These are phyloP conservation scores for Caenorhabditis uteleia DNA, from an alignment of 2,888 invertebrate genomes.

Conservation along the genomic window DNA sequence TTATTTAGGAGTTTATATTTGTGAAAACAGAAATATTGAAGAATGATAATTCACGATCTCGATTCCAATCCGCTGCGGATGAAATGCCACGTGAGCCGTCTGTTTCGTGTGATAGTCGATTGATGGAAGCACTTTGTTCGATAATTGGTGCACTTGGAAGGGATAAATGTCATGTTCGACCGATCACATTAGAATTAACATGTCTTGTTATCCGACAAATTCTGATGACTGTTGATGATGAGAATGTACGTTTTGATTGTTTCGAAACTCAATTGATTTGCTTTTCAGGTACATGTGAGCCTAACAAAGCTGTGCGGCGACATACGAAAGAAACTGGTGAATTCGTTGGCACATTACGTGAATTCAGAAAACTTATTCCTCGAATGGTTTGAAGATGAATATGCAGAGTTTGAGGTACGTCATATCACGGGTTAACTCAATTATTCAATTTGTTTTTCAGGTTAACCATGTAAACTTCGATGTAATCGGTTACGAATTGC, in stretches of 20 bases:
- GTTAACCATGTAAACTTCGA: slow-evolving; percentile 73
- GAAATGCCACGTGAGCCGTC: not conserved
- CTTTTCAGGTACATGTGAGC: slow-evolving; percentile 30
- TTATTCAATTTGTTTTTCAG: slow-evolving; percentile 7
- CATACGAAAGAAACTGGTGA: slow-evolving; percentile 74
- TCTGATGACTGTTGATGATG: slow-evolving; percentile 72
- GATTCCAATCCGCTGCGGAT: slow-evolving; percentile 33
- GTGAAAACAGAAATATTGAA: no score
- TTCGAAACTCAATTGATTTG: not conserved
- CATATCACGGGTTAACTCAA: not conserved
- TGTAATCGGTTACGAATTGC: slow-evolving; percentile 92
- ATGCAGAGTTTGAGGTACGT: slow-evolving; percentile 82
- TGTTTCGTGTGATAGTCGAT: slow-evolving; percentile 27
- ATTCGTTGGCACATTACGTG: slow-evolving; percentile 52
- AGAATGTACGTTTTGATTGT: slow-evolving; percentile 33
- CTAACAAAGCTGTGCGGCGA: slow-evolving; percentile 28
- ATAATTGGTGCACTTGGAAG: slow-evolving; percentile 38
- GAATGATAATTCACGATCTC: slow-evolving; percentile 14
- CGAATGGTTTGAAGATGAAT: slow-evolving; percentile 98
- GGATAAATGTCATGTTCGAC: slow-evolving; percentile 83
- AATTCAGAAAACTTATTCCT: slow-evolving; percentile 94
- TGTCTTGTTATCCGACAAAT: slow-evolving; percentile 82
- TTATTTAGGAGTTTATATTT: not conserved
- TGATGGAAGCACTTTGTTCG: slow-evolving; percentile 45
- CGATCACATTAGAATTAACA: slow-evolving; percentile 89